These are phyloP conservation scores for Saccostrea glomerata DNA, from an alignment of 1,140 invertebrate genomes.

Conservation along the genomic window DNA sequence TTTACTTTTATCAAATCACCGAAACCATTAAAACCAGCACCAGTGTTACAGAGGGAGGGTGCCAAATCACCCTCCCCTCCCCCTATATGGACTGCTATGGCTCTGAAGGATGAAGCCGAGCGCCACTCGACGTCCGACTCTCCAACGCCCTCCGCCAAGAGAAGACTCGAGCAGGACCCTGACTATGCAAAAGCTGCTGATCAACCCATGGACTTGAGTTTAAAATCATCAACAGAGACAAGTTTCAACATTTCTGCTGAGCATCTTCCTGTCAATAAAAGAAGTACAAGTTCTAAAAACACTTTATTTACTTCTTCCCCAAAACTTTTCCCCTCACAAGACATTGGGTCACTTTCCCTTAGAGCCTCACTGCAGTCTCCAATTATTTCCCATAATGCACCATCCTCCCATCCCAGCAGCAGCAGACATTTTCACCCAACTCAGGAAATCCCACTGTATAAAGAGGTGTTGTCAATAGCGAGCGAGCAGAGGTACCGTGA, in stretches of 20 bases:
- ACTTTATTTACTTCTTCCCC: neutral
- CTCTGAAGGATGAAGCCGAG: constrained; percentile 35
- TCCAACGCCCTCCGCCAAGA: neutral
- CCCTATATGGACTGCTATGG: constrained; percentile 49
- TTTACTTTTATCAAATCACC: neutral
- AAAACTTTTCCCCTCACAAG: neutral
- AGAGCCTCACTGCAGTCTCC: neutral
- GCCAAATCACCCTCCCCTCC: constrained; percentile 3
- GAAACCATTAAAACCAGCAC: neutral
- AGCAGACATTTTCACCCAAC: constrained; percentile 20
- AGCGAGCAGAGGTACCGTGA: constrained; percentile 55
- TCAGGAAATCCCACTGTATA: constrained; percentile 30
- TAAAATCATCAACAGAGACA: neutral
- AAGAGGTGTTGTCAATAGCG: constrained; percentile 4
- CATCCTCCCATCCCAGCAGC: constrained; percentile 6
- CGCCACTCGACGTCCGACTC: neutral
- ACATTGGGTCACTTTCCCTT: constrained; percentile 47
- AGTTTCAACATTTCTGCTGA: neutral
- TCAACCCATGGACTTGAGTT: constrained; percentile 13
- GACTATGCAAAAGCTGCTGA: constrained; percentile 2
- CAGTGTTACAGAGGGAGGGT: neutral
- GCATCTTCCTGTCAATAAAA: neutral
- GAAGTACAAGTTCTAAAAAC: neutral
- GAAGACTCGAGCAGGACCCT: neutral
- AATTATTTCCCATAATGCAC: constrained; percentile 23